A percentile compares a stretch with the other conserved stretches of the same genome.
These are phyloP conservation scores for Zaprionus davidi DNA, from an alignment of 1,140 invertebrate species.

Conservation along the genomic window DNA sequence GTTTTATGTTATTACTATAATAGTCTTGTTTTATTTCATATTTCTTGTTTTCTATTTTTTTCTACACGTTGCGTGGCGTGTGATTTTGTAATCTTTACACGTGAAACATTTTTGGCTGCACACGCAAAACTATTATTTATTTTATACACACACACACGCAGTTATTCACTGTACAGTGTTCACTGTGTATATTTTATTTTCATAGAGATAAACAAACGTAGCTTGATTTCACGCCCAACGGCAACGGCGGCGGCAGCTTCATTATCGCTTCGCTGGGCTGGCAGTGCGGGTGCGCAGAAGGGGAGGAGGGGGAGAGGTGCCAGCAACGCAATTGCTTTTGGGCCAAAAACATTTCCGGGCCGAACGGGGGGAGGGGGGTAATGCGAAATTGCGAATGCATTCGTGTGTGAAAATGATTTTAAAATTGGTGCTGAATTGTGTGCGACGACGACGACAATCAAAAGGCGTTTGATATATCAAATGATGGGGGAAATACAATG, in stretches of 20 bases:
- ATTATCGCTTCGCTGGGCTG: slow-evolving; percentile 52
- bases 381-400: slow-evolving; percentile 59
- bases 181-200: neutral
- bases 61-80: slow-evolving; percentile 40
- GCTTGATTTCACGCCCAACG: slow-evolving; percentile 53
- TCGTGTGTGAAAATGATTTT: slow-evolving; percentile 82
- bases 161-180: neutral
- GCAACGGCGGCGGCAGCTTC: slow-evolving; percentile 46
- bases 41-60: slow-evolving; percentile 23
- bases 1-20: slow-evolving; percentile 32
- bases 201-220: slow-evolving; percentile 38
- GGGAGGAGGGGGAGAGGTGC: neutral
- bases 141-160: slow-evolving; percentile 1
- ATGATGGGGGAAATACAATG: slow-evolving; percentile 70
- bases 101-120: slow-evolving; percentile 52
- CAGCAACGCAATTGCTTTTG: neutral
- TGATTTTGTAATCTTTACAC: slow-evolving; percentile 59
- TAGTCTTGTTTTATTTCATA: slow-evolving; percentile 37
- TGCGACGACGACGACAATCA: slow-evolving; percentile 64
- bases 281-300: neutral
- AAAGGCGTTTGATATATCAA: slow-evolving; percentile 61
- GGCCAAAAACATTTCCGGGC: slow-evolving; percentile 72
- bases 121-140: slow-evolving; percentile 11
- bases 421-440: slow-evolving; percentile 72
- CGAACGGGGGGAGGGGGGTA: slow-evolving; percentile 5